Conservation (phyloP, 1,140 invertebrate species). For the Antheraea pernyi region DNA sequence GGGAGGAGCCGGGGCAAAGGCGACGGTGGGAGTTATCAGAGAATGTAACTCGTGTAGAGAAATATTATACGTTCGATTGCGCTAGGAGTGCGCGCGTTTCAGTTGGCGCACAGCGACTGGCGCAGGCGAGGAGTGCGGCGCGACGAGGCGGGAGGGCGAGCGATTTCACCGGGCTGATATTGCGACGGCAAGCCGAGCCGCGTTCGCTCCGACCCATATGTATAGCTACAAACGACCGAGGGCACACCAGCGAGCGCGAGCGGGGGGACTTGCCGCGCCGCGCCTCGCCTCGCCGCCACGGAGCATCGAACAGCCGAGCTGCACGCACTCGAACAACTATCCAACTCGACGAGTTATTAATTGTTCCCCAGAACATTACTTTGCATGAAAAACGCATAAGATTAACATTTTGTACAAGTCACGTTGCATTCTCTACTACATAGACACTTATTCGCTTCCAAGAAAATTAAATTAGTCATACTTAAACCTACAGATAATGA, state of each 20-base stretch:
- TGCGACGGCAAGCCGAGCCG: constrained; percentile 61
- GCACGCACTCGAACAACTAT: constrained; percentile 55
- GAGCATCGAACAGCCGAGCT: constrained; percentile 36
- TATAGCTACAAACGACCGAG: constrained; percentile 58
- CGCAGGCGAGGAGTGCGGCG: constrained; percentile 69
- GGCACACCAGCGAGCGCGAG: constrained; percentile 61
- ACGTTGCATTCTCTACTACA: background rate
- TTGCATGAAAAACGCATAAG: constrained; percentile 12
- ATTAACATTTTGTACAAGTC: background rate
- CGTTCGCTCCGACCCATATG: constrained; percentile 64
- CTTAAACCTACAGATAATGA: background rate
- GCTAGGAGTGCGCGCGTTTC: constrained; percentile 74
- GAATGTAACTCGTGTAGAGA: constrained; percentile 44
- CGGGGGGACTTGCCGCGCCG: constrained; percentile 50
- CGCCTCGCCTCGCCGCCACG: constrained; percentile 32
- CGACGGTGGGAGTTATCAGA: constrained; percentile 39
- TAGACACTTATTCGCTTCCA: constrained; percentile 1
- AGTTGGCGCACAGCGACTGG: constrained; percentile 76
- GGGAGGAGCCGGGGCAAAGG: constrained; percentile 35
- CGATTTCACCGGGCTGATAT: constrained; percentile 77
- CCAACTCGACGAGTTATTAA: constrained; percentile 56
- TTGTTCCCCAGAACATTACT: constrained; percentile 41
- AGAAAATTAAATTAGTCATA: constrained; percentile 1
- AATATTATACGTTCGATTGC: constrained; percentile 65
- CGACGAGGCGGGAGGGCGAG: constrained; percentile 68